Conservation (phyloP, 2,888 invertebrate species). For the Noctua fimbriata region DNA sequence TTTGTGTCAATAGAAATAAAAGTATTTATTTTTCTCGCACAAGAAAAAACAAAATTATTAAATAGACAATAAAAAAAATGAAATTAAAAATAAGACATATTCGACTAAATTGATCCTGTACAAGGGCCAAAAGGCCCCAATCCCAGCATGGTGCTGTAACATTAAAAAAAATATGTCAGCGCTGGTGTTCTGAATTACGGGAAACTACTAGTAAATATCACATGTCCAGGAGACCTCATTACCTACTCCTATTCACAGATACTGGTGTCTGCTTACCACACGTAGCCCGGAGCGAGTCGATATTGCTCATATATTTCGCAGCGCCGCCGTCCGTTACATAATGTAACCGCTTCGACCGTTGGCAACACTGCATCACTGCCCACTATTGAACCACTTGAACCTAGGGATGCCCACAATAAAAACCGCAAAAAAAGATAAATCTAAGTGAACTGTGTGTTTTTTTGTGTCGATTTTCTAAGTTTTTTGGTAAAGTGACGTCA, state of each 20-base stretch:
- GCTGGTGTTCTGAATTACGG: neutral
- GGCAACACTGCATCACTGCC: slow-evolving; percentile 61
- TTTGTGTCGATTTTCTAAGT: neutral
- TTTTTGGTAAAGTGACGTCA: neutral
- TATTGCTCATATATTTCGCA: slow-evolving; percentile 57
- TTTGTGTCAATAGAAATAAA: neutral
- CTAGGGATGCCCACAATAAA: slow-evolving; percentile 52
- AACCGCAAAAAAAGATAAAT: slow-evolving; percentile 23
- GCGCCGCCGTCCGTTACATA: slow-evolving; percentile 63
- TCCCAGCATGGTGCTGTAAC: too few relatives aligned
- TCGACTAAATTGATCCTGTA: too few relatives aligned
- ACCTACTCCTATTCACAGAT: slow-evolving; percentile 11
- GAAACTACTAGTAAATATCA: slow-evolving; percentile 35
- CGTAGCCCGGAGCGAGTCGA: slow-evolving; percentile 57
- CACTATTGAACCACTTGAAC: slow-evolving; percentile 58
- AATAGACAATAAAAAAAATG: too few relatives aligned
- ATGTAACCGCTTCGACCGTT: slow-evolving; percentile 69
- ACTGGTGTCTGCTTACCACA: slow-evolving; percentile 54
- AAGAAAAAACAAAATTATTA: too few relatives aligned
- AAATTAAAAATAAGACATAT: too few relatives aligned
- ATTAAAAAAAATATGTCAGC: too few relatives aligned
- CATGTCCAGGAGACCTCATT: slow-evolving; percentile 20
- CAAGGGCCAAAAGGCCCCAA: too few relatives aligned
- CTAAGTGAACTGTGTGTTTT: neutral
- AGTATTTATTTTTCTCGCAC: too few relatives aligned